Evolutionary conservation across 2,113 vertebrate genomes (phyloP), one percentile per base, ranked within the genome.

Genomic region (Pholis gunnellus): DNA sequence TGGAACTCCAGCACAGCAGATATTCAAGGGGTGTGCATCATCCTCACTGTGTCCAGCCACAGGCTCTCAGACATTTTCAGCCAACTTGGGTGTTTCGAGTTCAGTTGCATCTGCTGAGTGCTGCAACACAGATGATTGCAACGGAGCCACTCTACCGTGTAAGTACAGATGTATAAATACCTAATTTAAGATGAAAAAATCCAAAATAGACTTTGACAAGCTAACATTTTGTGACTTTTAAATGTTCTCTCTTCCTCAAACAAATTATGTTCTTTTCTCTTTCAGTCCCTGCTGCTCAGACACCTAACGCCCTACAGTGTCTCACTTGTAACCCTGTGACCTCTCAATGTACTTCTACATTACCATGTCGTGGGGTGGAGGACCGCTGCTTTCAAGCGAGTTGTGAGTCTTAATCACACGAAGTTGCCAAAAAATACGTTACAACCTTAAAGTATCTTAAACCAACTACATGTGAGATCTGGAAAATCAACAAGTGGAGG

Each of bases 71-170:
- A 75, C 60, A 8, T 31, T 18, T 52, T 75, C 72, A 38, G 9
- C 3, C 31, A 38, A 20, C 60, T 20, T 64, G 3, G 72, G 72
- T 48, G 0, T 1, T 64, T 0, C 0, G 2, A 4, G 17, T 59
- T 5, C 2, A 59, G 25, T 72, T 29, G 9, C 5, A 27, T 44
- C 25, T 31, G 9, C 2, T 29, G 0, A 17, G 14, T 75, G 72
- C 72, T 75, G 72, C 31, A 22, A 65, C 44, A 65, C 73, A 1
- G 46, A 75, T 40, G 4, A 65, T 34, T 75, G 73, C 73, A 65
- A 75, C 34, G 0, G 3, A 14, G 9, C 0, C 14, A 31, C 9
- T 60, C 3, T 31, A 9, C 0, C 56, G 6, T 22, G 71, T 73
- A 22, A 60, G 71, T 31, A 22, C 18, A 22, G 6, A 42, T 0